Conservation (phyloP, 2,888 invertebrate genomes). For the Panopea generosa region DNA sequence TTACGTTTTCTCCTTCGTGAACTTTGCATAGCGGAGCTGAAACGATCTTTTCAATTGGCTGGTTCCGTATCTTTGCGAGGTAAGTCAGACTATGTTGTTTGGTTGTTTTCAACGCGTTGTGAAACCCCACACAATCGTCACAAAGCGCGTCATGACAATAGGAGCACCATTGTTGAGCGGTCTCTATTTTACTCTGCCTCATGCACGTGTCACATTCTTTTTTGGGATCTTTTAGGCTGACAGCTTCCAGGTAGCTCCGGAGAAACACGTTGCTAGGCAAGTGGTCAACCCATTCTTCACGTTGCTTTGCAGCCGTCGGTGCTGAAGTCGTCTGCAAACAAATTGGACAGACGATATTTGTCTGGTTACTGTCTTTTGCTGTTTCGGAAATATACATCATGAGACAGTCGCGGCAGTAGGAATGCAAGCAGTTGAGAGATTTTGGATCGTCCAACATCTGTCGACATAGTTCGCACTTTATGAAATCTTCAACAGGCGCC, state of each 20-base stretch:
- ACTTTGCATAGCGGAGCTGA: constrained; percentile 48
- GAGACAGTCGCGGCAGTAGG: constrained; percentile 52
- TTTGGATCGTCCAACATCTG: constrained; percentile 47
- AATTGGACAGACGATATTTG: constrained; percentile 46
- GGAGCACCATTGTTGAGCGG: constrained; percentile 61
- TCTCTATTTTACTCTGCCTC: constrained; percentile 44
- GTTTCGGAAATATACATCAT: constrained; percentile 46
- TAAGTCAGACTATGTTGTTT: constrained; percentile 52
- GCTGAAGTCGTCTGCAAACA: constrained; percentile 43
- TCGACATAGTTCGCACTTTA: constrained; percentile 55
- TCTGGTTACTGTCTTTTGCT: constrained; percentile 1
- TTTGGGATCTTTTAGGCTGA: constrained; percentile 46
- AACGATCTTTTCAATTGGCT: constrained; percentile 51
- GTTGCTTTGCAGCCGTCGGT: constrained; percentile 17
- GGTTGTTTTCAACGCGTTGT: constrained; percentile 66
- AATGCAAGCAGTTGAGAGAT: constrained; percentile 51
- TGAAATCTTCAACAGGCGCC: constrained; percentile 35
- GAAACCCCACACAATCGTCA: constrained; percentile 59
- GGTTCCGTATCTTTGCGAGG: constrained; percentile 41
- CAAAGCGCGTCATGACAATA: constrained; percentile 65
- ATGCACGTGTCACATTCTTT: constrained; percentile 63
- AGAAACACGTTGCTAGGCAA: constrained; percentile 62
- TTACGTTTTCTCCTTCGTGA: constrained; percentile 61
- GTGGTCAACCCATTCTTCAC: constrained; percentile 43
- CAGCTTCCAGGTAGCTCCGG: constrained; percentile 52